Evolutionary conservation across 2,888 invertebrate genomes (phyloP), one percentile per base, ranked within the genome.

Genomic region (Aplocera efformata): DNA sequence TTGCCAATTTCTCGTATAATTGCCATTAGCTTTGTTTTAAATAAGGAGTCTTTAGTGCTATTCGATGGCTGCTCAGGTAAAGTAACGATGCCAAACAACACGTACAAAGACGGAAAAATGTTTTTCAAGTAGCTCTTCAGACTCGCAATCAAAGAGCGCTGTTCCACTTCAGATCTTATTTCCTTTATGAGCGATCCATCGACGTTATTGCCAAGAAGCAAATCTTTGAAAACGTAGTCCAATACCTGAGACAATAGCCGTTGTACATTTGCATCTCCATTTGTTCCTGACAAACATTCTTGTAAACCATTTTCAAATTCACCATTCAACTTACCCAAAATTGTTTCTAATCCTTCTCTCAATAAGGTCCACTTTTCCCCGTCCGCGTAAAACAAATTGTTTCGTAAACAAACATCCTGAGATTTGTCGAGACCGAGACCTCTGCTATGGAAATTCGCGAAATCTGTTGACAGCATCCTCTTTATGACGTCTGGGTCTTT

Each of bases 361-460:
- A 85, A 51, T 61, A 84, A 56, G 54, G 81, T 82, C 83, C 88
- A 85, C 47, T 85, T 86, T 73, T 85, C 85, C 23, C 79, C 84
- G 56, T 86, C 83, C 9, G 81, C 73, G 58, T 85, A 85, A 72
- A 85, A 88, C 72, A 85, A 79, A 82, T 88, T 88, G 83, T 86
- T 81, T 79, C 79, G 79, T 78, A 88, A 73, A 80, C 85, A 86
- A 82, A 84, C 79, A 84, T 88, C 88, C 77, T 67, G 73, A 71
- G 86, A 84, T 78, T 82, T 85, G 79, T 83, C 83, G 75, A 88
- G 77, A 67, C 72, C 76, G 58, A 81, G 77, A 62, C 88, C 88
- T 71, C 86, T 73, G 67, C 79, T 75, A 72, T 82, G 79, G 78
- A 88, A 88, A 80, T 82, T 73, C 54, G 74, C 72, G 59, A 81